phyloP scores from a whole-genome alignment of 2,888 invertebrate genomes.

The Erpobdella octoculata region DNA sequence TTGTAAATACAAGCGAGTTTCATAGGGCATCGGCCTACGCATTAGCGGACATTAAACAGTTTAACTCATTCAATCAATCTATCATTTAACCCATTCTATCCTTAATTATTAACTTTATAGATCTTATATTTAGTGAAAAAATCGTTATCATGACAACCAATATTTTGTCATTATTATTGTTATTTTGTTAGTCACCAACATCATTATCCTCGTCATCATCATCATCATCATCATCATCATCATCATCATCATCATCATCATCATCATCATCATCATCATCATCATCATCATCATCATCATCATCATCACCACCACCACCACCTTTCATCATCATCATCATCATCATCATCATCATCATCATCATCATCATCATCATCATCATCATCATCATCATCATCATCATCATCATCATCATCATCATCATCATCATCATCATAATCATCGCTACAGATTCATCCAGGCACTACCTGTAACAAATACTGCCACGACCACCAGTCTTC shows the following conservation, averaged over 20 bases:
- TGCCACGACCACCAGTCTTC: background rate
- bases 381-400: slow-evolving; percentile 6
- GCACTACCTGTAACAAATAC: background rate
- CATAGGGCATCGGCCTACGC: no score
- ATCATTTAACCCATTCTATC: no score
- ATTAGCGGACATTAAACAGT: no score
- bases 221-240: slow-evolving; percentile 24
- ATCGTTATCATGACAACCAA: no score
- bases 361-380: background rate
- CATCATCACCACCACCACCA: slow-evolving; percentile 11
- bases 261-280: slow-evolving; percentile 25
- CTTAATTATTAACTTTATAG: no score
- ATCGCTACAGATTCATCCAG: no score
- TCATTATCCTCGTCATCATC: slow-evolving; percentile 21
- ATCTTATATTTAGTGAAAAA: no score
- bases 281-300: slow-evolving; percentile 20
- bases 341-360: slow-evolving; percentile 10
- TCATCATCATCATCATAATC: no score
- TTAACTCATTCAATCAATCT: no score
- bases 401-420: slow-evolving; percentile 22
- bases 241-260: slow-evolving; percentile 16
- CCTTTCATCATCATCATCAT: slow-evolving; percentile 18
- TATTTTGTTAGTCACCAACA: slow-evolving; percentile 9
- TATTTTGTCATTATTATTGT: no score
- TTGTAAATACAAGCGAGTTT: no score